A percentile compares a stretch with the other conserved stretches of the same genome.
phyloP scores from a whole-genome alignment of 2,113 vertebrate genomes.

The Syrrhaptes paradoxus region DNA sequence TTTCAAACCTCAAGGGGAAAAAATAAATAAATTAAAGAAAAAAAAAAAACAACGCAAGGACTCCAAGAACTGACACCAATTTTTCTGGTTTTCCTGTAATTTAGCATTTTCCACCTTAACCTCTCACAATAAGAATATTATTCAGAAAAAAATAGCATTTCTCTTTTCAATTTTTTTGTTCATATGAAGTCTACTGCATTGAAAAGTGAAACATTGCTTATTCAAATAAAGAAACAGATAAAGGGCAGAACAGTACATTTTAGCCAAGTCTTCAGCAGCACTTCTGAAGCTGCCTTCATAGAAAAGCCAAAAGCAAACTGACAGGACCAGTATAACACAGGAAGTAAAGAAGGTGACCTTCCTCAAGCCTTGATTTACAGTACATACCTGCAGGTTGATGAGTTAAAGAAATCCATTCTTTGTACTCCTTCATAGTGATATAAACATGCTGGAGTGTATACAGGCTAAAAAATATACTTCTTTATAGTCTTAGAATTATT shows the following conservation, averaged over 20 bases:
- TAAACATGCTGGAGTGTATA: neutral
- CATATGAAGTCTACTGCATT: neutral
- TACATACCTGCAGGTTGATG: neutral
- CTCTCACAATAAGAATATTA: neutral
- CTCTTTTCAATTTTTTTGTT: neutral
- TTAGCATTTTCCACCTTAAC: neutral
- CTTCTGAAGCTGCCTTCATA: neutral
- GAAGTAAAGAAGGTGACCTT: neutral
- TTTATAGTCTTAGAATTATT: neutral
- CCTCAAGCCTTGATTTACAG: neutral
- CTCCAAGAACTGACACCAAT: neutral
- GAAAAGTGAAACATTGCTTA: neutral
- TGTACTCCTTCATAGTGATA: neutral
- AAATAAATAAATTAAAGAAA: neutral
- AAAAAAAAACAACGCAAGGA: neutral
- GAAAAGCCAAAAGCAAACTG: neutral
- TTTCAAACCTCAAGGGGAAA: neutral
- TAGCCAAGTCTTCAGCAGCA: neutral
- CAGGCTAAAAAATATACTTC: neutral
- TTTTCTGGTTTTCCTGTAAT: neutral
- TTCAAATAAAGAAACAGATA: neutral
- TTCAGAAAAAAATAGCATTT: neutral
- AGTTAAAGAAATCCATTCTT: neutral
- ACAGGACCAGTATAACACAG: neutral
- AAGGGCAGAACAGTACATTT: too few relatives aligned